phyloP scores from a whole-genome alignment of 2,113 vertebrate species.

The Indicator maculatus region DNA sequence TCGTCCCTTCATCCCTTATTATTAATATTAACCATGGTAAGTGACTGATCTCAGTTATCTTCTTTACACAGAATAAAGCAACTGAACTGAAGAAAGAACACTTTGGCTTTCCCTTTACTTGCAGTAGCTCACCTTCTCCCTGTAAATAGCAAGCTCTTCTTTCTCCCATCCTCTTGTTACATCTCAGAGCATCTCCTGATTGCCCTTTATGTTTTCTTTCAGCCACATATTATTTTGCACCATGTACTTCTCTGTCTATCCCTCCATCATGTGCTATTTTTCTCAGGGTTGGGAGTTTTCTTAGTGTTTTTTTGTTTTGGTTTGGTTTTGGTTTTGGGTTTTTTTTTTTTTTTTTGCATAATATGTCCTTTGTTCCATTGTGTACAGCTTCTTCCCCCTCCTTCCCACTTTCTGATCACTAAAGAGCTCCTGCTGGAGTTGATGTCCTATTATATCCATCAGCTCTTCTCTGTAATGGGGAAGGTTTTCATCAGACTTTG shows the following conservation, averaged over 20 bases:
- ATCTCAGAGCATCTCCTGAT: slow-evolving; percentile 8
- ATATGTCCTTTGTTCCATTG: not conserved
- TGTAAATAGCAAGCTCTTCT: not conserved
- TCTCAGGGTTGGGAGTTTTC: not conserved
- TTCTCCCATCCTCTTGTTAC: not conserved
- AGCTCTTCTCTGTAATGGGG: not conserved
- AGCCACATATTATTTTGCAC: not conserved
- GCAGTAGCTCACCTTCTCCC: not conserved
- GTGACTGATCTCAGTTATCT: not conserved
- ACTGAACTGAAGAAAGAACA: not conserved
- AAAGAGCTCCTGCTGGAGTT: not conserved
- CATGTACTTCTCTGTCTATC: not conserved
- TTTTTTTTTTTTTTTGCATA: no score
- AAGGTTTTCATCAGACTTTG: not conserved
- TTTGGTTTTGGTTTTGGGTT: not conserved
- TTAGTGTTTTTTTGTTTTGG: no score
- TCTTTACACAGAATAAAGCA: not conserved
- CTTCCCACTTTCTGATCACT: not conserved
- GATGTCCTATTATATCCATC: not conserved
- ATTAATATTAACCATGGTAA: not conserved
- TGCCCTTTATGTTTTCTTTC: slow-evolving; percentile 33
- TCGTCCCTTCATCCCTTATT: not conserved
- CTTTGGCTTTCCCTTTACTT: not conserved
- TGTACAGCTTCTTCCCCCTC: not conserved
- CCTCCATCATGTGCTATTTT: slow-evolving; percentile 13